phyloP scores from a whole-genome alignment of 1,140 invertebrate genomes.

The Maconellicoccus hirsutus region DNA sequence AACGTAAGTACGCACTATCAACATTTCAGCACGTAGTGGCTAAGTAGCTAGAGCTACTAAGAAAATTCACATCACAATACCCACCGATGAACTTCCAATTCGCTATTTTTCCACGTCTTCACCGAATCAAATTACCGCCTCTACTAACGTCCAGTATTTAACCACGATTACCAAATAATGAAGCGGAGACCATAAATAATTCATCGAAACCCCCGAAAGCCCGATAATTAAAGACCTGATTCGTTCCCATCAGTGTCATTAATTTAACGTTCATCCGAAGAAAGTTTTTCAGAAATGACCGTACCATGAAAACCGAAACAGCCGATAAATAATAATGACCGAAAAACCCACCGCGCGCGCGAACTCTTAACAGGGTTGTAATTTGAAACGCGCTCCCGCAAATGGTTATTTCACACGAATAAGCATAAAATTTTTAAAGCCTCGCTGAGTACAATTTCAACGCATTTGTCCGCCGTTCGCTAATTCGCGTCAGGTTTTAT shows the following conservation, averaged over 20 bases:
- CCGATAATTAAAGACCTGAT: constrained; percentile 17
- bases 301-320: neutral
- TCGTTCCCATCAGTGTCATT: constrained; percentile 18
- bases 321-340: constrained; percentile 10
- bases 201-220: neutral
- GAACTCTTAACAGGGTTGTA: too few species aligned
- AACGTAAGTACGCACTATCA: too few species aligned
- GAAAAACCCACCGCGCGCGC: neutral
- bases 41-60: too few species aligned
- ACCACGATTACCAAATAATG: neutral
- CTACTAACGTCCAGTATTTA: neutral
- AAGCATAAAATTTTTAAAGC: constrained; percentile 17
- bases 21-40: too few species aligned
- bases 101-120: too few species aligned
- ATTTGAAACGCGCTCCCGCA: neutral
- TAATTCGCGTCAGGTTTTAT: neutral
- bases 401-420: constrained; percentile 19
- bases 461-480: neutral
- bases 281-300: constrained; percentile 13
- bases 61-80: too few species aligned
- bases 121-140: too few species aligned
- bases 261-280: neutral
- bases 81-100: too few species aligned
- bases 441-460: neutral
- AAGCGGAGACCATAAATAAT: constrained; percentile 13